Evolutionary conservation across 1,140 invertebrate species (phyloP).

Genomic region (Orius insidiosus): DNA sequence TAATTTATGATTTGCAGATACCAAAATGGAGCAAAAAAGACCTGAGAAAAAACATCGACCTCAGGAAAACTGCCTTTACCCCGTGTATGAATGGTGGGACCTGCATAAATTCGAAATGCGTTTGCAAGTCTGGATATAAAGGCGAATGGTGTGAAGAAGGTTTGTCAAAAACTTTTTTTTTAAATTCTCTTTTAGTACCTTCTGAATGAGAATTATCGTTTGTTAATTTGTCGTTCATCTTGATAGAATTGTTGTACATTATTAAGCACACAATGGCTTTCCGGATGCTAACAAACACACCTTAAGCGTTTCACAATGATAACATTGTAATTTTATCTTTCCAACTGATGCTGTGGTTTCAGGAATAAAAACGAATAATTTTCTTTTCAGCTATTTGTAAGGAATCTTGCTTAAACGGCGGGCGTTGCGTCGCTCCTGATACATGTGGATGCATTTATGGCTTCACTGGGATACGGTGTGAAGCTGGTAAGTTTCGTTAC

Average conservation of each 20-base stretch:
- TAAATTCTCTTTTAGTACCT: not conserved
- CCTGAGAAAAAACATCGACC: not conserved
- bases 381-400: constrained; percentile 51
- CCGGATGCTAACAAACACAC: not conserved
- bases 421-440: constrained; percentile 67
- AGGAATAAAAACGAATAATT: constrained; percentile 1
- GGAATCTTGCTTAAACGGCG: constrained; percentile 65
- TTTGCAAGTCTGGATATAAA: constrained; percentile 51
- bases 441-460: constrained; percentile 74
- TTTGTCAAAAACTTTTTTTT: constrained; percentile 22
- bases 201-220: not conserved
- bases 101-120: constrained; percentile 51
- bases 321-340: not conserved
- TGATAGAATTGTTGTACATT: not conserved
- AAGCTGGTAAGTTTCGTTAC: constrained; percentile 58
- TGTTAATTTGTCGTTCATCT: not conserved
- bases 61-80: constrained; percentile 25
- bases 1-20: not conserved
- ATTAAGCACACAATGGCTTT: not conserved
- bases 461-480: constrained; percentile 62
- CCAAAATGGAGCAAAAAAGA: not conserved
- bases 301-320: not conserved
- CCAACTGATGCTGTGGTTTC: not conserved
- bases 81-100: constrained; percentile 62
- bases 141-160: constrained; percentile 64